Base-by-base conservation (phyloP, 2,113 vertebrate genomes). In the Fulmarus glacialis region DNA sequence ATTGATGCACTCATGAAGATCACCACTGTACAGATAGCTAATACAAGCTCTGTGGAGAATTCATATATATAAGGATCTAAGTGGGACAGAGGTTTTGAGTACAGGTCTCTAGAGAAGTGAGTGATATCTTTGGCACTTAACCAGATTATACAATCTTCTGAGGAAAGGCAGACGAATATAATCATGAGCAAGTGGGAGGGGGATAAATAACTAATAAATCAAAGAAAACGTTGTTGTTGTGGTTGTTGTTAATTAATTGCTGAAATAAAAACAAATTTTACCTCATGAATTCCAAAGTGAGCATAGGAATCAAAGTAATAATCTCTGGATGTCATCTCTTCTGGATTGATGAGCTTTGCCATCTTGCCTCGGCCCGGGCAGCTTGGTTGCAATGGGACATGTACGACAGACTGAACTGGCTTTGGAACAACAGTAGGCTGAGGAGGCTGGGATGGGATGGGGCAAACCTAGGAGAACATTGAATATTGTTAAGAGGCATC, bases 241-340 rank as follows among this genome's bases (percentile, higher is more conserved):
- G 6, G 9, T 34, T 12, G 6, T 62, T 11, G 9, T 32, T 29
- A 45, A 83, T 34, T 40, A 75, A 45, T 26, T 58, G 32, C 30
- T 60, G 53, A 66, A 91, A 91, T 23, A 82, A 74, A 94, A 89
- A 63, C 10, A 89, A 89, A 13, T 18, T 81, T 67, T 99, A 99
- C 99, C 99, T 99, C 99, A 9, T 99, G 99, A 95, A 99, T 99
- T 73, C 99, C 99, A 96, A 99, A 99, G 97, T 99, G 99, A 74
- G 99, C 99, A 5, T 99, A 99, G 15, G 99, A 99, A 98, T 99
- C 99, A 87, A 99, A 99, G 97, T 99, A 99, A 95, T 99, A 99
- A 98, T 99, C 99, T 58, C 99, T 98, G 5, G 99, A 99, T 48
- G 99, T 99, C 99, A 99, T 99, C 97, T 99, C 99, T 90, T 99